These are phyloP conservation scores for Protophormia terraenovae DNA, from an alignment of 2,888 invertebrate genomes.

Conservation along the genomic window DNA sequence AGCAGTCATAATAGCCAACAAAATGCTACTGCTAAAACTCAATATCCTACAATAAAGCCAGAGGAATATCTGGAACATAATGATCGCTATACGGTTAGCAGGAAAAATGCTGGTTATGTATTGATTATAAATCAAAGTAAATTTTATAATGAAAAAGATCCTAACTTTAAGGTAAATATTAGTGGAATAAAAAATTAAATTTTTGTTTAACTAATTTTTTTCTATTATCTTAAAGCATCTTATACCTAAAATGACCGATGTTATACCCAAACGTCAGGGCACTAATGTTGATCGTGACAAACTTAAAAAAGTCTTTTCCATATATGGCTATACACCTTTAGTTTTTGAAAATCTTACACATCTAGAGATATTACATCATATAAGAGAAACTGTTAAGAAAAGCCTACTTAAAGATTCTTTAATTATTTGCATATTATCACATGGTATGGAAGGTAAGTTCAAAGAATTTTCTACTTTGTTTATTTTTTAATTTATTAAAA, in stretches of 20 bases:
- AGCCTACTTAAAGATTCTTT: conserved; percentile 76
- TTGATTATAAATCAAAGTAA: conserved; percentile 78
- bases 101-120: conserved; percentile 74
- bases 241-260: conserved; percentile 68
- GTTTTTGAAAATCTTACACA: conserved; percentile 74
- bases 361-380: conserved; percentile 71
- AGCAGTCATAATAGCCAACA: background rate
- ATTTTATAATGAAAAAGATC: conserved; percentile 73
- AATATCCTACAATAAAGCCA: background rate
- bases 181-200: no score
- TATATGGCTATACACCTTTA: conserved; percentile 75
- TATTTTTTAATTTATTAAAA: background rate
- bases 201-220: conserved; percentile 13
- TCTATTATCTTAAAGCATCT: conserved; percentile 68
- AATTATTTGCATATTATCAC: conserved; percentile 79
- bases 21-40: background rate
- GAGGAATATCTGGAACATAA: conserved; percentile 35
- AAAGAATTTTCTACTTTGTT: no score
- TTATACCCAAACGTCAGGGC: conserved; percentile 72
- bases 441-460: conserved; percentile 76
- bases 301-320: conserved; percentile 73
- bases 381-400: conserved; percentile 74
- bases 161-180: conserved; percentile 71
- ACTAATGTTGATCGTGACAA: conserved; percentile 75
- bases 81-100: conserved; percentile 71